These are phyloP conservation scores for Empis livida DNA, from an alignment of 2,888 invertebrate species.

Conservation along the genomic window DNA sequence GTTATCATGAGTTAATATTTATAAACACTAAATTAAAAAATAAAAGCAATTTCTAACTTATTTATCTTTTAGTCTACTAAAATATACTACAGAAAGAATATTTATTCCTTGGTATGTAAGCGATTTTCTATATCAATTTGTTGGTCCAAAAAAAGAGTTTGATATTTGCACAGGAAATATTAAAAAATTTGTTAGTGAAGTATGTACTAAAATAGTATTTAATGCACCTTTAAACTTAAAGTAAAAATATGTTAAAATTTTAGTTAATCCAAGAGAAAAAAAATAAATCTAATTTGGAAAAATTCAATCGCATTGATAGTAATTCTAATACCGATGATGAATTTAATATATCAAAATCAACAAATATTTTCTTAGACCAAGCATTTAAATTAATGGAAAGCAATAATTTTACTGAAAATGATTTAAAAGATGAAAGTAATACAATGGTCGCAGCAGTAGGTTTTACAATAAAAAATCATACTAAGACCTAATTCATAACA, in stretches of 20 bases:
- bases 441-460: constrained; percentile 22
- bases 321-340: background rate
- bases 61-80: background rate
- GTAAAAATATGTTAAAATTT: background rate
- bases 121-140: background rate
- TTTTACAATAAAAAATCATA: background rate
- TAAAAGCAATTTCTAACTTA: background rate
- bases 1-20: constrained; percentile 22
- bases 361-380: constrained; percentile 19
- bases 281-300: background rate
- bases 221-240: background rate
- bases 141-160: background rate
- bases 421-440: constrained; percentile 28
- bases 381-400: constrained; percentile 22
- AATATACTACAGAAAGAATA: background rate
- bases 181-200: background rate
- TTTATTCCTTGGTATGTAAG: background rate
- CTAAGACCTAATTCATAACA: background rate
- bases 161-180: background rate
- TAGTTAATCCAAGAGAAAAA: background rate
- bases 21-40: too few relatives aligned
- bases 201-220: background rate
- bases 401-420: constrained; percentile 21
- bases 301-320: background rate
- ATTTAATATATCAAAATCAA: constrained; percentile 9